Percentiles rank a stretch among this genome's conserved stretches.
Conservation (phyloP, 2,113 vertebrate species). For the Oxygymnocypris stewartii region DNA sequence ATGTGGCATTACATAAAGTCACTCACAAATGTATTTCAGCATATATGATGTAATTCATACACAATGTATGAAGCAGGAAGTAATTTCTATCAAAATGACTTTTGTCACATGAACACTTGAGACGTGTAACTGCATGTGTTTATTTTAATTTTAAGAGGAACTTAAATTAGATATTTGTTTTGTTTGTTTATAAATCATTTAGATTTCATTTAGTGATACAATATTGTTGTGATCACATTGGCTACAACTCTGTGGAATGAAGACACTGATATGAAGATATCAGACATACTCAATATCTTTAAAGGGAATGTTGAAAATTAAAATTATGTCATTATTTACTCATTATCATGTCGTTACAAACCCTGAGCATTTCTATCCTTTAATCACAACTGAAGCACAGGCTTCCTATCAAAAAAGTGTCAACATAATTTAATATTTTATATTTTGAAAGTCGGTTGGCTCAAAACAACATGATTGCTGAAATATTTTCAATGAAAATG, state of each 20-base stretch:
- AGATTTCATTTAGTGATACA: not conserved
- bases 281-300: not conserved
- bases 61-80: not conserved
- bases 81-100: not conserved
- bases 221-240: constrained; percentile 16
- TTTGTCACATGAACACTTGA: not conserved
- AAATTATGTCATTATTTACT: not conserved
- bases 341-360: no score
- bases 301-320: no score
- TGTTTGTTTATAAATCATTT: not conserved
- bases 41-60: not conserved
- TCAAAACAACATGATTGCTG: no score
- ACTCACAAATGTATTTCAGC: not conserved
- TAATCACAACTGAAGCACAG: no score
- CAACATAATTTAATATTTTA: no score
- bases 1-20: not conserved
- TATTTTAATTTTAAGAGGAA: not conserved
- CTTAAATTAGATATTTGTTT: no score
- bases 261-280: not conserved
- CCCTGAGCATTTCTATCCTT: no score
- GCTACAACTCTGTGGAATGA: not conserved
- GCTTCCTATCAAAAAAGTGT: no score
- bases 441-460: no score
- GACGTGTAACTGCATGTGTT: not conserved
- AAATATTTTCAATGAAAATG: no score